phyloP scores from a whole-genome alignment of 2,113 vertebrate species.

The Dryoscopus gambensis region DNA sequence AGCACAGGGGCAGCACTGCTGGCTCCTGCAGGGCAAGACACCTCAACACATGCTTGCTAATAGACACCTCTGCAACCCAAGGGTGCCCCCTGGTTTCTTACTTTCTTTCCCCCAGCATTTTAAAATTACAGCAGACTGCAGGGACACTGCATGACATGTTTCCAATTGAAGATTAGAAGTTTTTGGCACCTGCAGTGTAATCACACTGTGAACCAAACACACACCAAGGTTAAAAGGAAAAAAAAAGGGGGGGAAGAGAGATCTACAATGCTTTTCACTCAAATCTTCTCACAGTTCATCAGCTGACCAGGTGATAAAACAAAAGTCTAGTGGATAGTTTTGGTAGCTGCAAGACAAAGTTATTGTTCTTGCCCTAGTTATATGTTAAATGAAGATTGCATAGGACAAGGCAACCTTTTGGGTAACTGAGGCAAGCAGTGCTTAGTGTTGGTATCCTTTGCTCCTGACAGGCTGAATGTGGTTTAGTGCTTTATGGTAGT shows the following conservation, averaged over 20 bases:
- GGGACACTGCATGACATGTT: background rate
- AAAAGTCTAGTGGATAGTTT: background rate
- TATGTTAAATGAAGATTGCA: background rate
- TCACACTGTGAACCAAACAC: background rate
- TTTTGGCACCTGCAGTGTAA: background rate
- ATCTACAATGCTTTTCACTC: background rate
- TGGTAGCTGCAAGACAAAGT: background rate
- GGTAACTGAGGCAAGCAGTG: background rate
- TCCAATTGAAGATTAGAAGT: background rate
- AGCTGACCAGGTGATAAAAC: background rate
- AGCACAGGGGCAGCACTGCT: background rate
- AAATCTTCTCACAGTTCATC: background rate
- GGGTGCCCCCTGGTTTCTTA: background rate
- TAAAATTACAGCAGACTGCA: background rate
- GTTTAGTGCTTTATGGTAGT: background rate
- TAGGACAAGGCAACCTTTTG: constrained; percentile 38
- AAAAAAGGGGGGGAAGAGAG: background rate
- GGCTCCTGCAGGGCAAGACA: background rate
- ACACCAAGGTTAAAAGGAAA: background rate
- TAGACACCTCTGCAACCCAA: background rate
- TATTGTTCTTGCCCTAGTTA: background rate
- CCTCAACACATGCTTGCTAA: background rate
- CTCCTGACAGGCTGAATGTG: background rate
- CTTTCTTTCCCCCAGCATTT: background rate
- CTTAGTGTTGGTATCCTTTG: background rate